phyloP scores from a whole-genome alignment of 2,888 invertebrate species.

The Zaprionus lineosus region DNA sequence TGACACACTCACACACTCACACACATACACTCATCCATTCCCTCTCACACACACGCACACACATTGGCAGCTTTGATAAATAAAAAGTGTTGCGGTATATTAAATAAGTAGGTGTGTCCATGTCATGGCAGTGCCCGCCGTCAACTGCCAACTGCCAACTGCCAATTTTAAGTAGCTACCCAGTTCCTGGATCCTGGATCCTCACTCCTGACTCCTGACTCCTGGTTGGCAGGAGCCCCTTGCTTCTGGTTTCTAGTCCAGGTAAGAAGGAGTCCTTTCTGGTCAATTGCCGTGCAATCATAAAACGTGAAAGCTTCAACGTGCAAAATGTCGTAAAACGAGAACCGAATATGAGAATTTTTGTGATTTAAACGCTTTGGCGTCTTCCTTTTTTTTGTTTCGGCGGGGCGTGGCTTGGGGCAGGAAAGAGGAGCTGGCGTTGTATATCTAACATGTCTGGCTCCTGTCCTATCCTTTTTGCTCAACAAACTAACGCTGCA shows the following conservation, averaged over 20 bases:
- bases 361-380: conserved; percentile 70
- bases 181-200: no score
- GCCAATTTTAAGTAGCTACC: conserved; percentile 18
- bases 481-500: conserved; percentile 16
- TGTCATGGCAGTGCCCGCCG: conserved; percentile 53
- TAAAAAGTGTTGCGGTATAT: conserved; percentile 74
- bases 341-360: conserved; percentile 60
- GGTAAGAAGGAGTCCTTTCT: no score
- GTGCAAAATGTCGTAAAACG: conserved; percentile 65
- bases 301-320: conserved; percentile 49
- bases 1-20: conserved; percentile 38
- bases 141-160: conserved; percentile 10
- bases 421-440: background rate
- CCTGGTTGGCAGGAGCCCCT: background rate
- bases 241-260: no score
- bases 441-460: conserved; percentile 10
- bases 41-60: conserved; percentile 12
- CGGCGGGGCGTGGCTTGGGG: background rate
- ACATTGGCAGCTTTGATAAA: conserved; percentile 33
- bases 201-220: conserved; percentile 4
- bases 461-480: conserved; percentile 18
- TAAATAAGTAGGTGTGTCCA: conserved; percentile 72
- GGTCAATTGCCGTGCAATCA: conserved; percentile 43
- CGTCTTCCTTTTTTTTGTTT: conserved; percentile 7
- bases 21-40: no score